phyloP scores from a whole-genome alignment of 2,888 invertebrate species.

The Steinernema hermaphroditum region DNA sequence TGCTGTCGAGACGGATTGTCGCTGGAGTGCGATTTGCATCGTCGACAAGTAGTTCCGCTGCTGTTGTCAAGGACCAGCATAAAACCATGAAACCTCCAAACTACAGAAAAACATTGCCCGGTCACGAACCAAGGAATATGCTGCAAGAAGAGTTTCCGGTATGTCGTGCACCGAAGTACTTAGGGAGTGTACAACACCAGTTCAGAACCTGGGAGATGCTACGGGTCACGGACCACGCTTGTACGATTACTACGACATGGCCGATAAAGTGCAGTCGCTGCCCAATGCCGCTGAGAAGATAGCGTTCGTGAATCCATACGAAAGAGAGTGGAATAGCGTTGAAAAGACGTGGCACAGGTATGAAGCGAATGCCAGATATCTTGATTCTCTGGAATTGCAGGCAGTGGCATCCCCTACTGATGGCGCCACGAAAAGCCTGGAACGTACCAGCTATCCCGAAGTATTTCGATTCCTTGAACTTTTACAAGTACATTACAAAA shows the following conservation, averaged over 20 bases:
- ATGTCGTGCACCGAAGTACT: neutral
- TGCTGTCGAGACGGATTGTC: neutral
- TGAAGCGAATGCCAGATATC: too few species aligned
- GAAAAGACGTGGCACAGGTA: conserved; percentile 63
- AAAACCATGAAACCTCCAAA: conserved; percentile 39
- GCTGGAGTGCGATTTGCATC: neutral
- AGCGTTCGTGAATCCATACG: conserved; percentile 63
- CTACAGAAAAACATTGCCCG: conserved; percentile 47
- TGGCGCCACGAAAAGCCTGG: conserved; percentile 61
- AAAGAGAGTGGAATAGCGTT: conserved; percentile 56
- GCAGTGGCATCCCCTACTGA: conserved; percentile 54
- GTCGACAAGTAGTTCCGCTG: neutral
- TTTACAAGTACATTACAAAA: conserved; percentile 62
- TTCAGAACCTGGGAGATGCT: conserved; percentile 51
- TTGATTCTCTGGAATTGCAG: conserved; percentile 45
- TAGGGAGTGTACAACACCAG: neutral
- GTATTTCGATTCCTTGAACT: conserved; percentile 59
- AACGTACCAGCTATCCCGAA: conserved; percentile 52
- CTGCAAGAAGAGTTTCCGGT: conserved; percentile 55
- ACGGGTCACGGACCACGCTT: conserved; percentile 55
- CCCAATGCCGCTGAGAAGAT: conserved; percentile 59
- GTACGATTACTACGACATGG: conserved; percentile 62
- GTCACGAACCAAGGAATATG: conserved; percentile 48
- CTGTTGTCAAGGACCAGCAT: neutral
- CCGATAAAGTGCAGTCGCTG: conserved; percentile 53